These are phyloP conservation scores for Chesias legatella DNA, from an alignment of 2,888 invertebrate species.

Conservation along the genomic window DNA sequence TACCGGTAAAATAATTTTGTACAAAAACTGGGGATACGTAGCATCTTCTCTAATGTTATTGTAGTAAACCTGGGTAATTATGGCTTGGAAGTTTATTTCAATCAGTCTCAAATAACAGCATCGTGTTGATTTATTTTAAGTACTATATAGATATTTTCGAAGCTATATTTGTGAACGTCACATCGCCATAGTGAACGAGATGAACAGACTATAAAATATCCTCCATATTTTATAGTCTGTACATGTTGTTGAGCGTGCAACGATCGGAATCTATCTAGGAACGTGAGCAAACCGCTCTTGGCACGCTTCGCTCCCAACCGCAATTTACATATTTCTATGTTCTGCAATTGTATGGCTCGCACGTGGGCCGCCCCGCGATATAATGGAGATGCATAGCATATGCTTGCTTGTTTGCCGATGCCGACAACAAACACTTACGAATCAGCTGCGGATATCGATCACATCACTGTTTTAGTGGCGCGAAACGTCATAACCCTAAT, in stretches of 20 bases:
- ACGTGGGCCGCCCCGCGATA: slow-evolving; percentile 48
- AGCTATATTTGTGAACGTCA: slow-evolving; percentile 18
- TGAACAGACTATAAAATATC: too few species aligned
- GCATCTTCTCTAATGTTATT: slow-evolving; percentile 12
- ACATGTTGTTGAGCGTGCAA: slow-evolving; percentile 41
- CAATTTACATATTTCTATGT: slow-evolving; percentile 64
- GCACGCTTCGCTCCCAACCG: slow-evolving; percentile 41
- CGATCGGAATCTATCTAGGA: slow-evolving; percentile 46
- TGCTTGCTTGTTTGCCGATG: slow-evolving; percentile 48
- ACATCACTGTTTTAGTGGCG: not conserved
- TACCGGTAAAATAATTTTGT: slow-evolving; percentile 33
- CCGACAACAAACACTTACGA: slow-evolving; percentile 20
- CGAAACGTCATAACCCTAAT: not conserved
- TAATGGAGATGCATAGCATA: slow-evolving; percentile 46
- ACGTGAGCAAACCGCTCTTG: slow-evolving; percentile 52
- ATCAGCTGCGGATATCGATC: too few species aligned
- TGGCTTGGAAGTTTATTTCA: not conserved
- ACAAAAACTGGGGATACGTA: slow-evolving; percentile 14
- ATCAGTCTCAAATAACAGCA: slow-evolving; percentile 1
- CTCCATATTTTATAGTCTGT: too few species aligned
- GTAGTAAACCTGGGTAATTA: slow-evolving; percentile 6
- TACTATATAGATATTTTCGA: not conserved
- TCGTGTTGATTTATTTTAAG: too few species aligned
- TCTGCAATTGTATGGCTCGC: slow-evolving; percentile 44
- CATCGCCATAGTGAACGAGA: too few species aligned